Percentiles rank a stretch among this genome's conserved stretches.
These are phyloP conservation scores for Tribolium castaneum DNA, from an alignment of 1,140 invertebrate genomes.

Conservation along the genomic window DNA sequence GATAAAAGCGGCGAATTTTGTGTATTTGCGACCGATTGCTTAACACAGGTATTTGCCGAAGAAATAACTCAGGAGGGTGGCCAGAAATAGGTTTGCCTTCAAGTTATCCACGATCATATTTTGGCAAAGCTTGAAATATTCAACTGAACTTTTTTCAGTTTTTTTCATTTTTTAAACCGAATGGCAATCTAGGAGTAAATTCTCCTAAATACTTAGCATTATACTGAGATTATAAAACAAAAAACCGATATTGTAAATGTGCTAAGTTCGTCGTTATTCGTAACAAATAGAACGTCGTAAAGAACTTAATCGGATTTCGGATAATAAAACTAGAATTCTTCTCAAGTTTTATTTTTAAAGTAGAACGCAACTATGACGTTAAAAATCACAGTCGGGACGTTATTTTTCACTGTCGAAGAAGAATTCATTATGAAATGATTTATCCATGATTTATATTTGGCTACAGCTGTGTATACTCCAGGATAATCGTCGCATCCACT, in stretches of 20 bases:
- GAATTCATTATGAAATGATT: constrained; percentile 4
- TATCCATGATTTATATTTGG: constrained; percentile 34
- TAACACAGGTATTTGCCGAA: constrained; percentile 61
- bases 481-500: constrained; percentile 30
- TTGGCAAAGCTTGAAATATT: too few species aligned
- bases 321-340: not conserved
- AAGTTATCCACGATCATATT: too few species aligned
- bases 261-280: not conserved
- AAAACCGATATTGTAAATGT: not conserved
- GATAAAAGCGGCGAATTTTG: constrained; percentile 38
- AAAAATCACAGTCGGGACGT: not conserved
- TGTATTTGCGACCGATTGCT: constrained; percentile 50
- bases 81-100: constrained; percentile 74
- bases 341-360: not conserved
- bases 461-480: constrained; percentile 39
- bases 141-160: too few species aligned
- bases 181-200: too few species aligned
- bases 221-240: not conserved
- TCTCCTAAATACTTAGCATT: not conserved
- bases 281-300: not conserved
- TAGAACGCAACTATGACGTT: not conserved
- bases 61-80: constrained; percentile 71
- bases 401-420: not conserved
- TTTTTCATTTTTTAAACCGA: constrained; percentile 56
- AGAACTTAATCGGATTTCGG: not conserved